Evolutionary conservation across 2,888 invertebrate genomes (phyloP).

Genomic region (Dusona sp.): DNA sequence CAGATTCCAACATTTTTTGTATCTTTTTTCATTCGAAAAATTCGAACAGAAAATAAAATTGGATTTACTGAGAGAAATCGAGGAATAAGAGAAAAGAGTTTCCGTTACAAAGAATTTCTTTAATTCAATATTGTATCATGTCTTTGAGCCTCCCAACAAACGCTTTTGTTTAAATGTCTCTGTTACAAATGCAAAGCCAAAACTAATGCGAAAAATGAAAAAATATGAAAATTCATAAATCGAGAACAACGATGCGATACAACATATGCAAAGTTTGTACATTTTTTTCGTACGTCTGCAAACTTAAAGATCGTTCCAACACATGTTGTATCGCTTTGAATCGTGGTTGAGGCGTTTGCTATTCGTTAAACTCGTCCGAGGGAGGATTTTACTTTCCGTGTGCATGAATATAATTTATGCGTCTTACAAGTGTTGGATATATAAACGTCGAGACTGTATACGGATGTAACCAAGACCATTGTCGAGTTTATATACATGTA

Average conservation of each 20-base stretch:
- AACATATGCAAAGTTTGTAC: neutral
- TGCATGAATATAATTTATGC: constrained; percentile 54
- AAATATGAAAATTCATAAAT: neutral
- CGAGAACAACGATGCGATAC: neutral
- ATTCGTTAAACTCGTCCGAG: constrained; percentile 23
- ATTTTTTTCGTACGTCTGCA: neutral
- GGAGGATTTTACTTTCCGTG: neutral
- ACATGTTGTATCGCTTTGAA: neutral
- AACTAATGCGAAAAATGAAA: neutral
- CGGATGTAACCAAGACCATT: constrained; percentile 50
- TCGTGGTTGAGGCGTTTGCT: constrained; percentile 10
- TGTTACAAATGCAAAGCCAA: neutral
- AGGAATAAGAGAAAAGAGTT: no score
- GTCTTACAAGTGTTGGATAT: constrained; percentile 49
- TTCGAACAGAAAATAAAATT: no score
- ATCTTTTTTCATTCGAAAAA: no score
- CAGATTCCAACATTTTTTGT: no score
- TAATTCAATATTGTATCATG: no score
- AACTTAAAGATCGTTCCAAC: neutral
- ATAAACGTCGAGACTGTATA: constrained; percentile 45
- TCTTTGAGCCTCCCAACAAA: neutral
- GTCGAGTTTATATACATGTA: neutral
- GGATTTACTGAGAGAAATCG: no score
- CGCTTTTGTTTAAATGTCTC: no score
- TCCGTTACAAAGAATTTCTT: no score